A percentile compares a stretch with the other conserved stretches of the same genome.
These are phyloP conservation scores for Drosophila subpulchrella DNA, from an alignment of 1,140 invertebrate species.

Conservation along the genomic window DNA sequence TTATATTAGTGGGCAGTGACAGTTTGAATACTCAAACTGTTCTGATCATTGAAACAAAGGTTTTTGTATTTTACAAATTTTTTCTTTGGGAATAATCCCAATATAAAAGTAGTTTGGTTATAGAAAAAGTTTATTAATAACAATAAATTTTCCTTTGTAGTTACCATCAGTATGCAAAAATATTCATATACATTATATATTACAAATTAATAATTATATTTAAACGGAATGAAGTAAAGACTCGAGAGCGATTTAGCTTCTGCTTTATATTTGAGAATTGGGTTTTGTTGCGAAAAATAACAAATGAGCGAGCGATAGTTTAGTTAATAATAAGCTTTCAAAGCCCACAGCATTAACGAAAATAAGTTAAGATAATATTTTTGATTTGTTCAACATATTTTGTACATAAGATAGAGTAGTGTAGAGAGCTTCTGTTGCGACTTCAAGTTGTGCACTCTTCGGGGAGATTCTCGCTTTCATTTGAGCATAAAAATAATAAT, in stretches of 20 bases:
- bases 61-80: too few species aligned
- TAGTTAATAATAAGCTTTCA: slow-evolving; percentile 17
- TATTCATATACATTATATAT: slow-evolving; percentile 51
- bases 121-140: slow-evolving; percentile 70
- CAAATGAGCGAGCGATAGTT: slow-evolving; percentile 48
- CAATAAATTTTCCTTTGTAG: slow-evolving; percentile 49
- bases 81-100: too few species aligned
- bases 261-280: slow-evolving; percentile 21
- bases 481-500: slow-evolving; percentile 33
- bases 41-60: too few species aligned
- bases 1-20: neutral
- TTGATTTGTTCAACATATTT: slow-evolving; percentile 40
- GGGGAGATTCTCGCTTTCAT: slow-evolving; percentile 27
- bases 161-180: slow-evolving; percentile 64
- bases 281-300: slow-evolving; percentile 44
- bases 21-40: neutral
- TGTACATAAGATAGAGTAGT: slow-evolving; percentile 31
- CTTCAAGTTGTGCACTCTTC: slow-evolving; percentile 25
- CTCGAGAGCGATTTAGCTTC: slow-evolving; percentile 9
- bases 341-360: slow-evolving; percentile 31
- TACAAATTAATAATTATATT: slow-evolving; percentile 40
- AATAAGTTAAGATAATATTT: slow-evolving; percentile 19
- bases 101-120: slow-evolving; percentile 16
- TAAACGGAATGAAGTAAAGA: slow-evolving; percentile 47
- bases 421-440: slow-evolving; percentile 42